Percentiles rank a stretch among this genome's conserved stretches.
phyloP scores from a whole-genome alignment of 37 sponge, comb jelly and placozoan genomes.

The Eunapius fragilis region DNA sequence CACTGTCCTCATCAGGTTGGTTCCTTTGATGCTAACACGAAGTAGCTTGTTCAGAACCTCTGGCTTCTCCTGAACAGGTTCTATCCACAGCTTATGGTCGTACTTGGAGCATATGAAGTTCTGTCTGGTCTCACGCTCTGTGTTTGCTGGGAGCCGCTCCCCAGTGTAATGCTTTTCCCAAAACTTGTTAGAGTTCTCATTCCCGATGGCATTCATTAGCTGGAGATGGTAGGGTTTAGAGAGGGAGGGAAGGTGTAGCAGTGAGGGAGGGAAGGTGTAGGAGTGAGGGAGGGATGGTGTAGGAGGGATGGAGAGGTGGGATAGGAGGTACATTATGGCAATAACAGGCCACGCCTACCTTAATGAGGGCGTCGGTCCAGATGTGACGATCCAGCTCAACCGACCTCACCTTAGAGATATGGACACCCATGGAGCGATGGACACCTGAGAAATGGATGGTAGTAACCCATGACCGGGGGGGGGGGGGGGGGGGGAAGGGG shows the following conservation, averaged over 20 bases:
- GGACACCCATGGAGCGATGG: slow-evolving; percentile 79
- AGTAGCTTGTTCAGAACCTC: slow-evolving; percentile 58
- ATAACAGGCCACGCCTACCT: slow-evolving; percentile 49
- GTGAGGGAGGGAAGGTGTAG: background rate
- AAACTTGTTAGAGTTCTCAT: slow-evolving; percentile 64
- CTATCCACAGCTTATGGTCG: slow-evolving; percentile 70
- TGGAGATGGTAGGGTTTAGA: no score
- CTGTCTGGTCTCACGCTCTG: slow-evolving; percentile 75
- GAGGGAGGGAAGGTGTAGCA: no score
- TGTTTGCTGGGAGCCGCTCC: slow-evolving; percentile 54
- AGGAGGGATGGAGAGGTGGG: no score
- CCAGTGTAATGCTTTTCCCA: slow-evolving; percentile 71
- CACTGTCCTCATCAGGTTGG: slow-evolving; percentile 61
- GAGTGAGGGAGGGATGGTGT: no score
- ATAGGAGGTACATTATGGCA: no score
- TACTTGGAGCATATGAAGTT: slow-evolving; percentile 86
- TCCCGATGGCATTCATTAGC: slow-evolving; percentile 78
- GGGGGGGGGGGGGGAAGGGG: no score
- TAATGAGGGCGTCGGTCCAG: slow-evolving; percentile 76
- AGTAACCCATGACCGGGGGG: background rate
- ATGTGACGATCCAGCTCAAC: slow-evolving; percentile 79
- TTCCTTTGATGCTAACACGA: slow-evolving; percentile 40
- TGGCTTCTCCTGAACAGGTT: background rate
- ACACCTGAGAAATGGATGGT: slow-evolving; percentile 27
- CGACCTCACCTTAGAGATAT: slow-evolving; percentile 91